Evolutionary conservation across 1,140 invertebrate species (phyloP), one percentile per base, ranked within the genome.

Genomic region (Drosophila bocqueti): DNA sequence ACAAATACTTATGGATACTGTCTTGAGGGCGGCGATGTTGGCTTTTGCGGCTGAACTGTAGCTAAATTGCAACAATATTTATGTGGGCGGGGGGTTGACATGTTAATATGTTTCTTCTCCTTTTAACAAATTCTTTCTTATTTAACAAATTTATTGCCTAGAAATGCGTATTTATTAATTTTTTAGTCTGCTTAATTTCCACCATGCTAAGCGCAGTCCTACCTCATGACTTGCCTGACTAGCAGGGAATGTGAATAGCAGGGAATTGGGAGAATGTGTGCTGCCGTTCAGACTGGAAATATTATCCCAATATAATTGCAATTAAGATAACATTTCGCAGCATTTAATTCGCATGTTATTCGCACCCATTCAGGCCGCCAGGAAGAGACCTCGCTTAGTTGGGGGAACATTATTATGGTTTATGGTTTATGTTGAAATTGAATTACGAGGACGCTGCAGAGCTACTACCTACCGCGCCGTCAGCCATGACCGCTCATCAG

Each of bases 81-180:
- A 57, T 78, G 78, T 46, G 54, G 40, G 60, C 62, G 63, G 62
- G 43, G 36, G 43, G 36, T 81, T 87, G 83, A 89, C 84, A 81
- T 24, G 24, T 79, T 83, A 74, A 71, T 89, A 69, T 67, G 61
- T 72, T 65, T 73, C 47, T 83, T 57, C 45, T 72, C 55, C 63
- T 40, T 82, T 64, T 89, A 89, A 83, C 85, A 90, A 89, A 77
- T 85, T 74, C 50, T 81, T 45, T 76, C 45, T 76, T 47, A 69
- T 84, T 80, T 54, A 74, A 89, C 85, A 89, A 89, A 89, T 85
- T 90, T 90, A 81, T 75, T 90, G 85, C 75, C 85, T 89, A 90
- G 81, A 89, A 89, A 89, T 89, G 81, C 85, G 67, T 76, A 85
- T 71, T 79, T 74, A 73, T 62, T 81, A 63, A 63, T 65, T 42